A percentile compares a stretch with the other conserved stretches of the same genome.
These are phyloP conservation scores for Steinernema carpocapsae DNA, from an alignment of 2,888 invertebrate species.

Conservation along the genomic window DNA sequence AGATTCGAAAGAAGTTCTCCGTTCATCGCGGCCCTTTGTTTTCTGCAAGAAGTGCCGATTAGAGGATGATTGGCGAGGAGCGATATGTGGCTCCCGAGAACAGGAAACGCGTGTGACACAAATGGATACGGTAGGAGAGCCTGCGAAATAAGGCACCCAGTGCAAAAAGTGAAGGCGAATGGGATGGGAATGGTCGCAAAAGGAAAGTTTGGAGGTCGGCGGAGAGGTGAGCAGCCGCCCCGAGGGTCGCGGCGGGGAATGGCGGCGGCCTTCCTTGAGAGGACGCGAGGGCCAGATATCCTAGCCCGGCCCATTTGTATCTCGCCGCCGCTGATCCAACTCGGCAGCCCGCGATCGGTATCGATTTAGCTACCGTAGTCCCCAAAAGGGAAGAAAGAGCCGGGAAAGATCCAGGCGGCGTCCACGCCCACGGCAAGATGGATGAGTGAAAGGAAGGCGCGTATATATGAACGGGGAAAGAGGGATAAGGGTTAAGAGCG, in stretches of 20 bases:
- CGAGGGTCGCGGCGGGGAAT: slow-evolving; percentile 19
- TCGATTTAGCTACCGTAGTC: slow-evolving; percentile 24
- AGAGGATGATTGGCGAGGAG: too few species aligned
- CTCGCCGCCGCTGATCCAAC: slow-evolving; percentile 25
- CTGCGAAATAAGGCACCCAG: background rate
- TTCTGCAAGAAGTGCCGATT: too few species aligned
- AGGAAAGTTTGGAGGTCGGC: slow-evolving; percentile 21
- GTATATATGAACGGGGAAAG: too few species aligned
- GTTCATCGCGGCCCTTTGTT: slow-evolving; percentile 22
- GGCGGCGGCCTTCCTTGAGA: slow-evolving; percentile 10
- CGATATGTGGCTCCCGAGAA: too few species aligned
- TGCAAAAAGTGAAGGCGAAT: background rate
- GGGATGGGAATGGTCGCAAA: slow-evolving; percentile 11
- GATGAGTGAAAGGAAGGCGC: background rate
- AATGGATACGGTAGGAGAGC: slow-evolving; percentile 3
- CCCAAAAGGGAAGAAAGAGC: slow-evolving; percentile 29
- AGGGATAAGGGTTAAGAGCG: background rate
- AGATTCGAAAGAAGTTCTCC: slow-evolving; percentile 43
- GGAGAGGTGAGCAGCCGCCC: slow-evolving; percentile 17
- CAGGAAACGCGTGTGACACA: background rate
- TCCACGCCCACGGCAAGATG: slow-evolving; percentile 15
- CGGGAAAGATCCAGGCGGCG: background rate
- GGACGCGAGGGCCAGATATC: slow-evolving; percentile 26
- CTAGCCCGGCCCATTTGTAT: slow-evolving; percentile 5
- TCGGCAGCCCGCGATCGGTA: background rate